Evolutionary conservation across 2,888 invertebrate species (phyloP).

Genomic region (Apamea crenata): DNA sequence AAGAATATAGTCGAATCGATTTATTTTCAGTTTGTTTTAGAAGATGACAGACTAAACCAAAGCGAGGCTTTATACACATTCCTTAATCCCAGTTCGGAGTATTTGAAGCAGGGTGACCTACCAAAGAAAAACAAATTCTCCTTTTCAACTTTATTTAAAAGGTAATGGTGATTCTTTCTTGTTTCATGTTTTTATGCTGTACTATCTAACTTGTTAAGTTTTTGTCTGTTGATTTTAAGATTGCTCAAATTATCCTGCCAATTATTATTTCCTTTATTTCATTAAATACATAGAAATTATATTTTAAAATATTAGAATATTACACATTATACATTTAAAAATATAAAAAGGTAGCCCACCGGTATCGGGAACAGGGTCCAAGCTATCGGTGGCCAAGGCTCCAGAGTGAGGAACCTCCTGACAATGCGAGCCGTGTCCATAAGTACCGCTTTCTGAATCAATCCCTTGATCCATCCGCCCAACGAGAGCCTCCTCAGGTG

Average conservation of each 20-base stretch:
- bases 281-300: too few species aligned
- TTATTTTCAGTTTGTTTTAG: constrained; percentile 94
- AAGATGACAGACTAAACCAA: constrained; percentile 96
- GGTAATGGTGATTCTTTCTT: constrained; percentile 84
- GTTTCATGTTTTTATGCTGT: neutral
- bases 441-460: too few species aligned
- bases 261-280: neutral
- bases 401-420: too few species aligned
- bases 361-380: too few species aligned
- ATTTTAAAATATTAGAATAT: too few species aligned
- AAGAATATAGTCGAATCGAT: constrained; percentile 45
- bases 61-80: constrained; percentile 97
- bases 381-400: too few species aligned
- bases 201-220: neutral
- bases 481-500: too few species aligned
- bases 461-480: too few species aligned
- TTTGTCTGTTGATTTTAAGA: too few species aligned
- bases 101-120: constrained; percentile 94
- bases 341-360: too few species aligned
- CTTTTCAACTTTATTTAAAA: constrained; percentile 96
- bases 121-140: constrained; percentile 97
- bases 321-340: too few species aligned
- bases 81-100: constrained; percentile 97
- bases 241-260: neutral
- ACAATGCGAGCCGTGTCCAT: too few species aligned